Percentiles rank a stretch among this genome's conserved stretches.
Conservation (phyloP, 2,113 vertebrate genomes). For the Noctilio leporinus region DNA sequence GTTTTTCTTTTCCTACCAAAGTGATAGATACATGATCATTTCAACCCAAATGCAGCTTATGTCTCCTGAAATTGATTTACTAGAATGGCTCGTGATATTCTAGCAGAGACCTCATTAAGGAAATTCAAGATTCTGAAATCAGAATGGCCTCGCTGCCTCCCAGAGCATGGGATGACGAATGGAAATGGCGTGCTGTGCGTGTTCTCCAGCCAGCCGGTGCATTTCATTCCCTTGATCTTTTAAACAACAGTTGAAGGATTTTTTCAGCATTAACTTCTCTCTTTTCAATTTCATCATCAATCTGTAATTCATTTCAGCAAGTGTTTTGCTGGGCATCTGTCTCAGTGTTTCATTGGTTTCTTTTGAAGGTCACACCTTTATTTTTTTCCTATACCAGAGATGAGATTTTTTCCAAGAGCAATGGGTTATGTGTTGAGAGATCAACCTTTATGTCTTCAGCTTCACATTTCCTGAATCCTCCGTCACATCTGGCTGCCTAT, state of each 20-base stretch:
- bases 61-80: slow-evolving; percentile 70
- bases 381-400: background rate
- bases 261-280: slow-evolving; percentile 55
- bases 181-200: slow-evolving; percentile 11
- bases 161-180: slow-evolving; percentile 57
- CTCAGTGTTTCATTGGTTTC: background rate
- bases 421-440: background rate
- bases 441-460: background rate
- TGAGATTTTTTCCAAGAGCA: background rate
- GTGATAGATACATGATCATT: slow-evolving; percentile 57
- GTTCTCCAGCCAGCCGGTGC: slow-evolving; percentile 49
- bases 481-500: background rate
- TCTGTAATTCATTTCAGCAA: slow-evolving; percentile 63
- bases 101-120: slow-evolving; percentile 67
- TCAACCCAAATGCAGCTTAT: slow-evolving; percentile 60
- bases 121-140: slow-evolving; percentile 60
- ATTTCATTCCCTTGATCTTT: slow-evolving; percentile 51
- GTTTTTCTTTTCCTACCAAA: slow-evolving; percentile 39
- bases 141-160: slow-evolving; percentile 44
- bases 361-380: slow-evolving; percentile 31
- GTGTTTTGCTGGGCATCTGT: slow-evolving; percentile 1
- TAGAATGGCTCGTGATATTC: slow-evolving; percentile 56
- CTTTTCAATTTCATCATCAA: slow-evolving; percentile 44
- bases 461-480: background rate
- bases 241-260: slow-evolving; percentile 55